Base-by-base conservation (phyloP, 2,797 vertebrate species). In the Silurus aristotelis region DNA sequence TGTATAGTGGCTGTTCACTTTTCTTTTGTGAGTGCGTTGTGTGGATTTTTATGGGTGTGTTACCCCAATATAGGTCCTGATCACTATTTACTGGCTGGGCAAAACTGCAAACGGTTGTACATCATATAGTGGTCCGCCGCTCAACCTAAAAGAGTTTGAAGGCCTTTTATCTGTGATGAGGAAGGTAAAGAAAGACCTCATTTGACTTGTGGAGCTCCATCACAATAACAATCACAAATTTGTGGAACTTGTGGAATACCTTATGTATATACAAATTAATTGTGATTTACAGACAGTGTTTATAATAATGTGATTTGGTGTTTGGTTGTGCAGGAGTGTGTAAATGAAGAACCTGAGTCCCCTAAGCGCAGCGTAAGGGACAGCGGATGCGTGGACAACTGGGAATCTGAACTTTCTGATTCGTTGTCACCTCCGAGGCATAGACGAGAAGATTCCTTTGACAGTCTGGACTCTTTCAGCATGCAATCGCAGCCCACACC, bases 61-160 rank as follows among this genome's bases (percentile, higher is more conserved):
- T 43, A 43, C 14, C 3, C 78, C 7, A 48, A 3, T 80, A 15
- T 66, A 99, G 98, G 97, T 99, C 78, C 93, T 99, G 93, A 97
- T 99, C 90, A 99, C 98, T 72, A 95, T 99, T 91, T 99, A 98
- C 92, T 99, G 98, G 98, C 95, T 99, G 80, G 98, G 97, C 58
- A 99, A 98, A 91, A 95, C 96, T 4, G 97, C 97, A 77, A 96
- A 96, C 85, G 94, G 94, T 92, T 97, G 95, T 31, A 87, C 96
- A 0, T 95, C 96, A 0, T 99, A 96, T 76, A 96, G 92, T 1
- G 98, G 98, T 61, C 96, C 96, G 0, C 96, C 95, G 0, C 94
- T 99, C 85, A 96, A 99, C 93, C 94, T 99, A 90, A 98, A 97
- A 91, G 97, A 98, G 90, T 99, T 99, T 86, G 98, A 99, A 93